Evolutionary conservation across 64 coral and sea anemone genomes (phyloP).

Genomic region (Exaiptasia diaphana): DNA sequence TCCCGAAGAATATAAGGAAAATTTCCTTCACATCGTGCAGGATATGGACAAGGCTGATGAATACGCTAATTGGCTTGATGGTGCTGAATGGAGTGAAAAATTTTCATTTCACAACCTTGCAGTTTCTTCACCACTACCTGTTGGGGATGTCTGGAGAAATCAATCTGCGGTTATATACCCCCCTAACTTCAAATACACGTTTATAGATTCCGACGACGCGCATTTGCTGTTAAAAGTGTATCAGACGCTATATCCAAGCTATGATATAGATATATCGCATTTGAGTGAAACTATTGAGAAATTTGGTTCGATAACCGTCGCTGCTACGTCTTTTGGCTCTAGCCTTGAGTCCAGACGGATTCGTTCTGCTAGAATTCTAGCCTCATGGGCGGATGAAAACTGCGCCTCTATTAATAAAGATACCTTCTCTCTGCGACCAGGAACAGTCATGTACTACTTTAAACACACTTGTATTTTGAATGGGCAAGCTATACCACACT

Average conservation of each 20-base stretch:
- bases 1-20: not conserved
- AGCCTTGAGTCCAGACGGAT: not conserved
- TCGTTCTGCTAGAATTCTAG: not conserved
- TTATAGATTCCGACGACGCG: not conserved
- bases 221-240: not conserved
- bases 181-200: not conserved
- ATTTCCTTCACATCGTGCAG: not conserved
- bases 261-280: not conserved
- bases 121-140: not conserved
- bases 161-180: not conserved
- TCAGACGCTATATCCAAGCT: not conserved
- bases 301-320: constrained; percentile 4
- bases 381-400: not conserved
- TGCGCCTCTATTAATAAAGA: not conserved
- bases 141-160: not conserved
- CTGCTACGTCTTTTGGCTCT: not conserved
- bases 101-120: not conserved
- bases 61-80: not conserved
- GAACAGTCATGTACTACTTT: constrained; percentile 35
- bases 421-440: constrained; percentile 11
- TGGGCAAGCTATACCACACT: not conserved
- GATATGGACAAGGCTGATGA: not conserved
- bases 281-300: not conserved
- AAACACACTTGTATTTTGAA: constrained; percentile 15
- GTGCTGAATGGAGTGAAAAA: not conserved